Base-by-base conservation (phyloP, 2,888 invertebrate genomes). In the Latheticus oryzae region DNA sequence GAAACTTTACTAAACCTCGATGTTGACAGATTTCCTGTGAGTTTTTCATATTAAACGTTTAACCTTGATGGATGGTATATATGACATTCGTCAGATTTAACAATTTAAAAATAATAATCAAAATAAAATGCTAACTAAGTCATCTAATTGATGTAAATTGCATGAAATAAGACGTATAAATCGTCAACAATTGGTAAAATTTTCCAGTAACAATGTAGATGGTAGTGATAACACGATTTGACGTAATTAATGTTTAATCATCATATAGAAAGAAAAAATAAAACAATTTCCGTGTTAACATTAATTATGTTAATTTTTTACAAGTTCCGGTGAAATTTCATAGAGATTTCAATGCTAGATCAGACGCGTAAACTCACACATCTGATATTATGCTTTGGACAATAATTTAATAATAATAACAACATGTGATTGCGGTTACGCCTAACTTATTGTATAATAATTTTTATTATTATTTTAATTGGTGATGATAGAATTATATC, bases 281-380 rank as follows among this genome's bases (percentile, higher is more conserved):
- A 5, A 5, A n/a, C 33, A 2, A 12, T 15, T 37, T 37, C 37
- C 37, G 37, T 8, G 37, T 1, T 32, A 13, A n/a, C 26, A 11
- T 12, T 37, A 16, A 37, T 33, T 13, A 13, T 19, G 9, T 12
- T 15, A 17, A 24, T 24, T 24, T n/a, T 28, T 11, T 33, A 2
- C 11, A 11, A n/a, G 19, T 38, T 21, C 21, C 26, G 30, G 43
- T 17, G 43, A 43, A 43, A 43, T 30, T 43, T 43, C 12, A 5
- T 23, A 30, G 43, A 16, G 43, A 43, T 9, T 43, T 43, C 17
- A 9, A 43, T 11, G 43, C 5, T 9, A 13, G 17, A 30, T 15
- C 43, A 28, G 17, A 30, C 30, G 43, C 43, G 43, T 16, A 40
- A 40, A 24, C 9, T 37, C 12, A 8, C 5, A 9, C 7, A 5